Evolutionary conservation across 2,113 vertebrate species (phyloP).

Genomic region (Empidonax traillii): DNA sequence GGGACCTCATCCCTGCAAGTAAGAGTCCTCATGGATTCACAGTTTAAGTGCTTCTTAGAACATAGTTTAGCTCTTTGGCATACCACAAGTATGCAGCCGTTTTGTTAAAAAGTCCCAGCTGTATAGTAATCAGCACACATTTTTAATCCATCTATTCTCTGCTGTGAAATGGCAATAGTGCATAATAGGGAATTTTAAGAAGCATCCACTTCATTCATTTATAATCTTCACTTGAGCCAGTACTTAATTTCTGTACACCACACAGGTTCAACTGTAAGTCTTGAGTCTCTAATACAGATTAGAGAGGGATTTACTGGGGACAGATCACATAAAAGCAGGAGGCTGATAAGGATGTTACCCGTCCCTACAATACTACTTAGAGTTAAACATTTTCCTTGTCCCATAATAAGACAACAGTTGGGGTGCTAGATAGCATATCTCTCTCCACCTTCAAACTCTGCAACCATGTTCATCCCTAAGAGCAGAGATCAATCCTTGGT

Average conservation of each 20-base stretch:
- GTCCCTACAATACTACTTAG: background rate
- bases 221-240: background rate
- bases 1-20: background rate
- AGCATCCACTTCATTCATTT: background rate
- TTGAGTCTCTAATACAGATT: background rate
- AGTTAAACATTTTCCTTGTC: background rate
- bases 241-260: background rate
- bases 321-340: background rate
- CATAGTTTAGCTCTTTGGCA: constrained; percentile 18
- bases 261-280: background rate
- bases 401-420: background rate
- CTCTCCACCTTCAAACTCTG: background rate
- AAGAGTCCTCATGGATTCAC: background rate
- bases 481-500: background rate
- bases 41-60: constrained; percentile 47
- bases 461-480: background rate
- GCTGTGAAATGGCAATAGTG: constrained; percentile 5
- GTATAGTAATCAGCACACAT: constrained; percentile 40
- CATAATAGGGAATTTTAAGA: constrained; percentile 13
- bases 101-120: constrained; percentile 64
- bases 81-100: constrained; percentile 47
- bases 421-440: background rate
- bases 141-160: constrained; percentile 31
- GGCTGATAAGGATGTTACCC: background rate
- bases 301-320: background rate